Evolutionary conservation across 1,140 invertebrate species (phyloP), one percentile per base, ranked within the genome.

Genomic region (Heliothis virescens): DNA sequence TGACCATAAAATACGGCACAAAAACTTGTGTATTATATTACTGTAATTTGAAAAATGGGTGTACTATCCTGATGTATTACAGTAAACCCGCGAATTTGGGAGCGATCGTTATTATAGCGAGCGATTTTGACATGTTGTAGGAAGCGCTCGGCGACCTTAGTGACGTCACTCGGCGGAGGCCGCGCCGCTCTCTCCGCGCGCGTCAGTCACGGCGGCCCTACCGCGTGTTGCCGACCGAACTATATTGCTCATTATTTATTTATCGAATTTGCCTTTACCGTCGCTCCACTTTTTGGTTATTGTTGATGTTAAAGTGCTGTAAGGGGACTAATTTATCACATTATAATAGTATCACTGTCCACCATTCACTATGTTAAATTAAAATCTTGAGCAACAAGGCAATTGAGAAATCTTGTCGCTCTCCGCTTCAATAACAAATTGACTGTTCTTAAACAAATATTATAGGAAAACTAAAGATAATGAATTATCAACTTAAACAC

Each of bases 141-240:
- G 90, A 92, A 92, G 86, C 87, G 85, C 47, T 80, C 67, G 67
- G 75, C 87, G 90, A 91, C 90, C 90, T 90, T 85, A 74, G 87
- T 91, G 90, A 90, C 91, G 90, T 92, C 90, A 91, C 48, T 15
- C 83, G 90, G 15, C 60, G 71, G 81, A 92, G 91, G 91, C 89
- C 90, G 83, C 83, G 77, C 89, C 89, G 87, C 91, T 91, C 91
- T 91, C 90, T 89, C 88, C 79, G 83, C 76, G 83, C 76, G 62
- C 62, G 67, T 59, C 80, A 79, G 48, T 78, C 78, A 67, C 73
- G 65, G 34, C 79, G 47, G 29, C 48, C 67, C 79, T 63, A 78
- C 63, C 48, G 75, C 75, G 59, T 62, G 74, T 48, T 79, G 50
- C 75, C 67, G 69, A 65, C 75, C 75, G 62, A 85, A 83, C 82